Evolutionary conservation across 2,888 invertebrate genomes (phyloP), one percentile per base, ranked within the genome.

Genomic region (Lycaena phlaeas): DNA sequence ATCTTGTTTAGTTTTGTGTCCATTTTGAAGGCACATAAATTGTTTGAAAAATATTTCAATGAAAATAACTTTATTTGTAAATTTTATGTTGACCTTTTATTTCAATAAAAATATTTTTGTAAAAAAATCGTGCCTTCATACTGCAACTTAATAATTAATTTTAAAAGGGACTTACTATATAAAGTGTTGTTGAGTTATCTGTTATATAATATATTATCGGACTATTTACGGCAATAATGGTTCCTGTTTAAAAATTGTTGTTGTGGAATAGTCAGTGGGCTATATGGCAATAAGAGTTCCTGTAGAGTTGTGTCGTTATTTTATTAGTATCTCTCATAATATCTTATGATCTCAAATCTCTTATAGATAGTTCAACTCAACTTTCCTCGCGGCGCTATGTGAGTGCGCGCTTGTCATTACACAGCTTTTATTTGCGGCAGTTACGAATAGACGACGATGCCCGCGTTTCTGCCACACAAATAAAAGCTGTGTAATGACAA

Each of bases 151-250:
- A 25, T 17, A 26, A 14, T 17, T 34, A n/a, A 14, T 15, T 40
- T 34, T 46, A 46, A 49, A 43, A 42, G 15, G 38, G 45, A 42
- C 40, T 49, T 46, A 45, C 31, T 44, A 38, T 38, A 40, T 41
- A 41, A 42, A 38, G 29, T 40, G 38, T 40, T 38, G 40, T 43
- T 31, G 40, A 40, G 26, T 44, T 40, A 27, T 44, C 29, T 43
- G 41, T 43, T 45, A 15, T n/a, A n/a, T 44, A 48, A 15, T n/a
- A n/a, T 44, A 48, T 28, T 17, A 41, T 43, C 22, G 12, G 11
- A 25, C 12, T 42, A 42, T 31, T 41, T 27, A 27, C 39, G 40
- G 46, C 46, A 46, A 37, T 43, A 42, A 49, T 37, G n/a, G n/a
- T n/a, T n/a, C n/a, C n/a, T n/a, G 26, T 41, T 38, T 40, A 10